Percentiles rank a stretch among this genome's conserved stretches.
phyloP scores from a whole-genome alignment of 2,113 vertebrate species.

The Otis tarda region DNA sequence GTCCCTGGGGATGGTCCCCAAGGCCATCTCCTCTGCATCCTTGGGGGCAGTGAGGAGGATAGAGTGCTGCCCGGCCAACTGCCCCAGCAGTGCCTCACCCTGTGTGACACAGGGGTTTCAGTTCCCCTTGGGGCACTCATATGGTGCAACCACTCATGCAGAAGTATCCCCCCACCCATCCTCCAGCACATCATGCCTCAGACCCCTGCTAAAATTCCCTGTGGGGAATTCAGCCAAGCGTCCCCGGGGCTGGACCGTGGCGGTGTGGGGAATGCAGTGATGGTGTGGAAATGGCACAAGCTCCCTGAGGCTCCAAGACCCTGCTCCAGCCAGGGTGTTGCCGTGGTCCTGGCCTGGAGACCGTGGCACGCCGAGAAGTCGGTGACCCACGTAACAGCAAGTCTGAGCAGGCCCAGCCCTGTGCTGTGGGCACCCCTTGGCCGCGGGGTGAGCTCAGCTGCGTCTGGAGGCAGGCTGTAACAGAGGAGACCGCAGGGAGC shows the following conservation, averaged over 20 bases:
- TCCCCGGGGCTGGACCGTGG: accelerated
- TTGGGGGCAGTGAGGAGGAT: accelerated
- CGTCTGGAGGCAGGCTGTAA: neutral
- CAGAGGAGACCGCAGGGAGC: neutral
- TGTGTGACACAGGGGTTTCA: neutral
- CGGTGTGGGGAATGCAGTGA: neutral
- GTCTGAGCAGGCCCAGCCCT: neutral
- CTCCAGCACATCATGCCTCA: neutral
- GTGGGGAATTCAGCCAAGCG: neutral
- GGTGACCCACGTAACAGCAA: neutral
- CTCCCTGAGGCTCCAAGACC: neutral
- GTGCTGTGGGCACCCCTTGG: neutral
- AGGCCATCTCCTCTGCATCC: neutral
- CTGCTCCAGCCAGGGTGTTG: neutral
- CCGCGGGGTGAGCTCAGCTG: neutral
- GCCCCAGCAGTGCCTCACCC: neutral
- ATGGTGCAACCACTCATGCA: neutral
- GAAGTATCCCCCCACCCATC: neutral
- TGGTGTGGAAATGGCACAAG: neutral
- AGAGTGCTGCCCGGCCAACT: neutral
- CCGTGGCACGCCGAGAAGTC: accelerated
- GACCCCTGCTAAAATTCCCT: neutral
- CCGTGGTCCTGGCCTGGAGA: neutral
- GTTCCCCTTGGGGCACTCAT: neutral
- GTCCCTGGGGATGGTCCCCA: neutral